Percentiles rank a stretch among this genome's conserved stretches.
phyloP scores from a whole-genome alignment of 2,888 invertebrate genomes.

The Apodemia mormo region DNA sequence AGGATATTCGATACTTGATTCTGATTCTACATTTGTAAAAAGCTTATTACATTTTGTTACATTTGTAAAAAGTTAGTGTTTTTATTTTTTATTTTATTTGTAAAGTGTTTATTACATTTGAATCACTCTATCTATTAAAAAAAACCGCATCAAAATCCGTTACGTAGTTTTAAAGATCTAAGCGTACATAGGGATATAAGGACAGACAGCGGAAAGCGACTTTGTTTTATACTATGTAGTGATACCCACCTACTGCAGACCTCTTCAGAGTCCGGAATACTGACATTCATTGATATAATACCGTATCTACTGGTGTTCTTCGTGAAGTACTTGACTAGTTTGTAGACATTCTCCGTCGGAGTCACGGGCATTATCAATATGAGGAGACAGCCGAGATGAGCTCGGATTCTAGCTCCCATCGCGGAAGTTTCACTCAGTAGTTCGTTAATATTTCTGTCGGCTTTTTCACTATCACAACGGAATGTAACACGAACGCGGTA shows the following conservation, averaged over 20 bases:
- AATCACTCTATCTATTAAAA: too few relatives aligned
- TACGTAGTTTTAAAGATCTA: too few relatives aligned
- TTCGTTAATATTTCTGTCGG: conserved; percentile 41
- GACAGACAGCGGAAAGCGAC: too few relatives aligned
- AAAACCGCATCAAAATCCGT: too few relatives aligned
- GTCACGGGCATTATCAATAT: conserved; percentile 57
- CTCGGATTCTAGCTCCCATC: conserved; percentile 56
- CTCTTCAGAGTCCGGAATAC: conserved; percentile 66
- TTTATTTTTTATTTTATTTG: too few relatives aligned
- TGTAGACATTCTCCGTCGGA: conserved; percentile 54
- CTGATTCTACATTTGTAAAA: too few relatives aligned
- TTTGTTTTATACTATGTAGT: too few relatives aligned
- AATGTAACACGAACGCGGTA: conserved; percentile 57
- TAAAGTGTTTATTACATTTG: too few relatives aligned
- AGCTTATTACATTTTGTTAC: too few relatives aligned
- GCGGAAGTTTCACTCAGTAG: conserved; percentile 43
- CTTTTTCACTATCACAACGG: conserved; percentile 42
- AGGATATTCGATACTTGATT: too few relatives aligned
- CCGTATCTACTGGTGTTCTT: conserved; percentile 50
- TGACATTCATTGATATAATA: conserved; percentile 56
- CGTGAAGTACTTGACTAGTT: conserved; percentile 50
- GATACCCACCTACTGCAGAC: conserved; percentile 55
- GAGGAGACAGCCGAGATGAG: conserved; percentile 60
- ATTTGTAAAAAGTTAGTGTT: too few relatives aligned
- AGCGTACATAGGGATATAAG: too few relatives aligned